A percentile compares a stretch with the other conserved stretches of the same genome.
Evolutionary conservation across 2,888 invertebrate species (phyloP).

Genomic region (Sinhomidia bicolor): DNA sequence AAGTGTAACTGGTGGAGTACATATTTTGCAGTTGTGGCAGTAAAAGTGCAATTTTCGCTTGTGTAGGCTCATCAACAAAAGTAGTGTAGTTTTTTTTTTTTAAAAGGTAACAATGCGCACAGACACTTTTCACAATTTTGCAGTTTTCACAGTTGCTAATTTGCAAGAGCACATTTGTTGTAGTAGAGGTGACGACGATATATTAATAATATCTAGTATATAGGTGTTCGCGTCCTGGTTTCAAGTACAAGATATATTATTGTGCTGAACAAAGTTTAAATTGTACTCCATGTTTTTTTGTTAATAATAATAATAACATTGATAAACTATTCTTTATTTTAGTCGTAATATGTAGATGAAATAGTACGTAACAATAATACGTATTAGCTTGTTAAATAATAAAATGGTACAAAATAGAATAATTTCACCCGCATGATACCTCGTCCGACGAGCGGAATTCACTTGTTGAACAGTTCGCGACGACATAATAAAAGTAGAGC

Average conservation of each 20-base stretch:
- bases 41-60: too few relatives aligned
- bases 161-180: neutral
- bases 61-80: too few relatives aligned
- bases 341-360: neutral
- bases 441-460: too few relatives aligned
- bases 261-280: constrained; percentile 36
- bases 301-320: neutral
- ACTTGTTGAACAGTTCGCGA: neutral
- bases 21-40: too few relatives aligned
- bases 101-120: too few relatives aligned
- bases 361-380: neutral
- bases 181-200: neutral
- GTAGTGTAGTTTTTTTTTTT: too few relatives aligned
- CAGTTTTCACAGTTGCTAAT: neutral
- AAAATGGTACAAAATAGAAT: neutral
- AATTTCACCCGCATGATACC: neutral
- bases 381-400: neutral
- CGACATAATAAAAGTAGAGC: neutral
- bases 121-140: too few relatives aligned
- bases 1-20: too few relatives aligned
- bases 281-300: constrained; percentile 22
- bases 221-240: neutral
- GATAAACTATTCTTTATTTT: neutral
- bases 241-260: neutral
- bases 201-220: too few relatives aligned